phyloP scores from a whole-genome alignment of 2,113 vertebrate species.

The Oophaga pumilio region DNA sequence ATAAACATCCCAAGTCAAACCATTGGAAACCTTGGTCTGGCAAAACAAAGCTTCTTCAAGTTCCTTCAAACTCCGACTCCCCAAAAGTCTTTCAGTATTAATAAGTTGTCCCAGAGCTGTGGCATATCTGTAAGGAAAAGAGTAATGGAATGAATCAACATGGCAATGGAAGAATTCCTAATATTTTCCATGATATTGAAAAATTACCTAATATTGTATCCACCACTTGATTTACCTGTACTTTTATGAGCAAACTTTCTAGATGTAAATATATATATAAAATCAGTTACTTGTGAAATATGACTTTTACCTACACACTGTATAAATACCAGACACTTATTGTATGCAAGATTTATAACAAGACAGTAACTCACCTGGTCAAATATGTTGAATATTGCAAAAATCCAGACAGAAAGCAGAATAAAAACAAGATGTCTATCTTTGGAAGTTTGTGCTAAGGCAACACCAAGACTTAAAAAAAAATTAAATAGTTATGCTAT shows the following conservation, averaged over 20 bases:
- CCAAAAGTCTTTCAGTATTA: slow-evolving; percentile 71
- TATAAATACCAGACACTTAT: neutral
- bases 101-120: slow-evolving; percentile 72
- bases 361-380: neutral
- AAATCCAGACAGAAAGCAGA: neutral
- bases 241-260: neutral
- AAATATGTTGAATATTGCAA: neutral
- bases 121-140: slow-evolving; percentile 69
- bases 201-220: neutral
- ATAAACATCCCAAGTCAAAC: slow-evolving; percentile 73
- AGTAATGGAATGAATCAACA: neutral
- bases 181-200: neutral
- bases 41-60: slow-evolving; percentile 79
- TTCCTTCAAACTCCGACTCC: slow-evolving; percentile 70
- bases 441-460: no score
- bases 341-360: neutral
- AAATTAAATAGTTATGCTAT: no score
- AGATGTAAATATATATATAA: neutral
- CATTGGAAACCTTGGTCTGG: slow-evolving; percentile 60
- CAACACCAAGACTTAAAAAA: no score
- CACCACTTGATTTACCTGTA: neutral
- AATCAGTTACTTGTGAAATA: neutral
- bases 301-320: no score
- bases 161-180: neutral
- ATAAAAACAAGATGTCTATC: neutral